Percentiles rank a stretch among this genome's conserved stretches.
These are phyloP conservation scores for Florisuga fusca DNA, from an alignment of 2,797 vertebrate genomes.

Conservation along the genomic window DNA sequence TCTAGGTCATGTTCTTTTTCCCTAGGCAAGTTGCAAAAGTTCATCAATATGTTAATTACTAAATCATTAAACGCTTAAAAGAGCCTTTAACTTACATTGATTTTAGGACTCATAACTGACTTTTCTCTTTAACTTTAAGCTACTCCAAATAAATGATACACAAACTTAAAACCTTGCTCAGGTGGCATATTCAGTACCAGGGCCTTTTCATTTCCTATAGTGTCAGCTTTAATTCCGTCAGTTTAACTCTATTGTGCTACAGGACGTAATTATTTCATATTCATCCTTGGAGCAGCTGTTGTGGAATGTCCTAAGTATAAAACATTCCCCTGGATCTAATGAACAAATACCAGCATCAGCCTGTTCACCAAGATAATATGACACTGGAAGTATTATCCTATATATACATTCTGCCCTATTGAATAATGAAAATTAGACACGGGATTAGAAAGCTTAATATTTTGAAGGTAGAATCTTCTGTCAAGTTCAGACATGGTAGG, in stretches of 20 bases:
- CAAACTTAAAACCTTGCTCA: conserved; percentile 77
- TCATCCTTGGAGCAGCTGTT: neutral
- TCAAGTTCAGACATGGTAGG: conserved; percentile 41
- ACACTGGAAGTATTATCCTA: neutral
- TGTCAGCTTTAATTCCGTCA: neutral
- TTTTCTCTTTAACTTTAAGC: conserved; percentile 94
- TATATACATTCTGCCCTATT: neutral
- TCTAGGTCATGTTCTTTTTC: conserved; percentile 99
- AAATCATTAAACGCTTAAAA: conserved; percentile 99
- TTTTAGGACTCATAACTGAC: conserved; percentile 88
- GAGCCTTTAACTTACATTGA: conserved; percentile 97
- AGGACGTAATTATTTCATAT: neutral
- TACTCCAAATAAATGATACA: conserved; percentile 96
- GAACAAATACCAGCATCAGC: conserved; percentile 36
- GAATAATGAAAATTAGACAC: conserved; percentile 48
- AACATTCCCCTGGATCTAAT: neutral
- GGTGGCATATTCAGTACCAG: neutral
- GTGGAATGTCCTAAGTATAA: conserved; percentile 9
- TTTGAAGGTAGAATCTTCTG: conserved; percentile 47
- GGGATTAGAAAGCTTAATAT: conserved; percentile 53
- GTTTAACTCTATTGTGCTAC: neutral
- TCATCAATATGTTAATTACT: conserved; percentile 99
- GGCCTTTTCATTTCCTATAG: conserved; percentile 9
- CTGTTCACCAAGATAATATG: neutral
- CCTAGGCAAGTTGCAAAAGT: conserved; percentile 95